Evolutionary conservation across 2,888 invertebrate genomes (phyloP).

Genomic region (Microctonus hyperodae): DNA sequence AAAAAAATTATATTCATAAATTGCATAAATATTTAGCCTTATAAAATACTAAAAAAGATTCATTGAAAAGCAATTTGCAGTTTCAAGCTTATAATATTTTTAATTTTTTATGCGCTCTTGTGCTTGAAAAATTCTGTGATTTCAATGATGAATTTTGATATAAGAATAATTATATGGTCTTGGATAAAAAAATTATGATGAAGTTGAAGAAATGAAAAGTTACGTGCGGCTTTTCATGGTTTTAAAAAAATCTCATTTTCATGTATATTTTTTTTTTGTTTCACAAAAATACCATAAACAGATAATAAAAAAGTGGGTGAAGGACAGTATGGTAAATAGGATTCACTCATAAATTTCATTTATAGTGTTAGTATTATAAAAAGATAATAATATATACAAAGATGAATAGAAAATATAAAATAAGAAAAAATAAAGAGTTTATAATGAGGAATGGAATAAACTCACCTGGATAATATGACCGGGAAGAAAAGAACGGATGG

Average conservation of each 20-base stretch:
- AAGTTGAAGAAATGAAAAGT: not conserved
- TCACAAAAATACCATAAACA: not conserved
- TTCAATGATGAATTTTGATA: not conserved
- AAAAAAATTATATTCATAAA: not conserved
- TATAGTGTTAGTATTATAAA: constrained; percentile 7
- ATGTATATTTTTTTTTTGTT: not conserved
- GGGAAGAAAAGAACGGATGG: constrained; percentile 56
- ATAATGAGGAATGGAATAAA: constrained; percentile 43
- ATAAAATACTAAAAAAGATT: not conserved
- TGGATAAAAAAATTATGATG: not conserved
- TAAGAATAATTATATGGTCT: not conserved
- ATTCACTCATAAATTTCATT: not conserved
- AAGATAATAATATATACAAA: constrained; percentile 30
- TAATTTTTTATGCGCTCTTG: not conserved
- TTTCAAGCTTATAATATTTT: not conserved
- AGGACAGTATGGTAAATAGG: not conserved
- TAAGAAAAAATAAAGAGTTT: constrained; percentile 6
- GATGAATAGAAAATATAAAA: constrained; percentile 32
- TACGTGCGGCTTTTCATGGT: not conserved
- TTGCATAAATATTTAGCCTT: not conserved
- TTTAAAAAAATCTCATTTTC: not conserved
- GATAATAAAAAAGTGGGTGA: not conserved
- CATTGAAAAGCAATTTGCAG: not conserved
- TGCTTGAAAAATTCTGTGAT: not conserved
- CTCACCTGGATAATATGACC: constrained; percentile 57